Base-by-base conservation (phyloP, 2,113 vertebrate species). In the sheep (Ovis aries) region DNA sequence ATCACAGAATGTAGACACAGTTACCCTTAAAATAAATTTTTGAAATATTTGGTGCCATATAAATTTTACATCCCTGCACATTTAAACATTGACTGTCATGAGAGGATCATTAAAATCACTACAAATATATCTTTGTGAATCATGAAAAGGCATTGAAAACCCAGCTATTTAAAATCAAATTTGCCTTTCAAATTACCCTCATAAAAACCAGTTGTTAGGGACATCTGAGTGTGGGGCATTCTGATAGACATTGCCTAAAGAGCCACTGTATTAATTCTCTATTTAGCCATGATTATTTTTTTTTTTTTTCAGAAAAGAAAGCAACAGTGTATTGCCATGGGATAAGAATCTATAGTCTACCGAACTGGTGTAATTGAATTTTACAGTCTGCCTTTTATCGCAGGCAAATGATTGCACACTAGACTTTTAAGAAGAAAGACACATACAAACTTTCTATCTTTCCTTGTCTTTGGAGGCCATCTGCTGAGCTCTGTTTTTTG, bases 111-210 rank as follows among this genome's bases (percentile, higher is more conserved):
- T 98, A 96, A 98, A 92, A 45, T 98, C 81, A 97, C 90, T 97
- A 55, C 64, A 96, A 91, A 87, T 87, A 43, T 84, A 19, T 97
- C 93, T 96, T 92, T 74, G 10, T 98, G 96, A 97, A 96, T 97
- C 82, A 93, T 87, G 62, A 62, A 85, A 93, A 60, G 59, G 77
- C 92, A 94, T 45, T 88, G 57, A 64, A 98, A 96, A 97, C n/a
- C 57, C 91, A 82, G 36, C 67, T 96, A 43, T 96, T 98, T 97
- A 85, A 98, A 98, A 98, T 96, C 31, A 98, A 97, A 96, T 97
- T 88, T 97, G n/a, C 88, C 82, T 98, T 97, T 95, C 95, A 98
- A 93, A 95, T 84, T 93, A 78, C 71, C 95, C 88, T 91, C 88
- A 71, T 85, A 87, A 91, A 97, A 97, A 81, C 3, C 43, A 88